phyloP scores from a whole-genome alignment of 2,888 invertebrate genomes.

The Orthosia cruda region DNA sequence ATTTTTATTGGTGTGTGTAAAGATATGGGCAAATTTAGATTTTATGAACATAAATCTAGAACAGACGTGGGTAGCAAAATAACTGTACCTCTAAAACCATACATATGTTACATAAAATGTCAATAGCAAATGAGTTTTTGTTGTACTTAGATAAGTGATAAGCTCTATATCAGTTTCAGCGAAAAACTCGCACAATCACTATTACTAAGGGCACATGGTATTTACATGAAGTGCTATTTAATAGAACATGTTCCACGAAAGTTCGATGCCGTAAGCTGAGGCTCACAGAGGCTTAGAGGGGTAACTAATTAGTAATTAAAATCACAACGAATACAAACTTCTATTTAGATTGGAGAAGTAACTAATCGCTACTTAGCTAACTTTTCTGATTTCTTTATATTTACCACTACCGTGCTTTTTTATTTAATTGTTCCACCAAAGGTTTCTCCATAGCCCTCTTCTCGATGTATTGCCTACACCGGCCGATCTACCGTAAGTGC shows the following conservation, averaged over 20 bases:
- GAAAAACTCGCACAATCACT: constrained; percentile 13
- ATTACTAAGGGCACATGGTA: neutral
- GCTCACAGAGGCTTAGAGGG: neutral
- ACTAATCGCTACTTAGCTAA: too few relatives aligned
- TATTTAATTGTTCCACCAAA: too few relatives aligned
- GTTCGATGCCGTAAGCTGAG: neutral
- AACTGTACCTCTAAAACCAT: neutral
- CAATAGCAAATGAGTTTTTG: constrained; percentile 23
- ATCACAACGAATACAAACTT: neutral
- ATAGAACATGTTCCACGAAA: neutral
- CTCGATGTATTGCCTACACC: too few relatives aligned
- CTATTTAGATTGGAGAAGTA: too few relatives aligned
- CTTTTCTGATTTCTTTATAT: too few relatives aligned
- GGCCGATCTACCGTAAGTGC: too few relatives aligned
- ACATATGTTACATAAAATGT: neutral
- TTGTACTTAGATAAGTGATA: constrained; percentile 39
- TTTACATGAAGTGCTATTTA: constrained; percentile 1
- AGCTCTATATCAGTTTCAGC: constrained; percentile 5
- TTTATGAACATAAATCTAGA: neutral
- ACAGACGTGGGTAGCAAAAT: neutral
- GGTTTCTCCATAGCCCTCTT: too few relatives aligned
- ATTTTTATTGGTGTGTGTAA: too few relatives aligned
- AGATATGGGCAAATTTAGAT: too few relatives aligned
- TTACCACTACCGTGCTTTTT: too few relatives aligned
- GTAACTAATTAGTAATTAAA: neutral